Conservation (phyloP, 23 tunicate genomes). For the Halocynthia roretzi region DNA sequence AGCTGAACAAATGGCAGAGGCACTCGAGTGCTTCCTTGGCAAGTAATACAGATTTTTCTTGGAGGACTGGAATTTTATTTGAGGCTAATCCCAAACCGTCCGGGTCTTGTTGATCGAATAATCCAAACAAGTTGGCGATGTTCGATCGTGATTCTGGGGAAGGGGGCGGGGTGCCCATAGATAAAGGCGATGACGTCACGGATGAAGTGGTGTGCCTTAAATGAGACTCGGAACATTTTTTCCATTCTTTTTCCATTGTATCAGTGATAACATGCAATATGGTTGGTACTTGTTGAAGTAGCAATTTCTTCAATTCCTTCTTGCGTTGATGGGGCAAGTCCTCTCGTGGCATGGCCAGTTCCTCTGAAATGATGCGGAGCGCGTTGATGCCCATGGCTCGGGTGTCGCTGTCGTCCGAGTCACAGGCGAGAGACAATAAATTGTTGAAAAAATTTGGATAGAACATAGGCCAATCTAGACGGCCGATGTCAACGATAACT, state of each 20-base stretch:
- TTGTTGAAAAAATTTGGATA: slow-evolving; percentile 71
- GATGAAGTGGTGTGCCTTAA: slow-evolving; percentile 13
- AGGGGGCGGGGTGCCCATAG: slow-evolving; percentile 69
- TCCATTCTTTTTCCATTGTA: slow-evolving; percentile 56
- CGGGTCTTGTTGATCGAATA: slow-evolving; percentile 10
- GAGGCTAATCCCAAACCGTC: slow-evolving; percentile 1
- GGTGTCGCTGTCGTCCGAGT: slow-evolving; percentile 48
- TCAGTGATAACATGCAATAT: slow-evolving; percentile 55
- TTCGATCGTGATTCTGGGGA: slow-evolving; percentile 43
- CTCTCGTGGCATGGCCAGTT: slow-evolving; percentile 66
- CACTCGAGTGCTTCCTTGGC: slow-evolving; percentile 56
- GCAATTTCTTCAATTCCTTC: slow-evolving; percentile 46
- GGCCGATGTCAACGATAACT: slow-evolving; percentile 83
- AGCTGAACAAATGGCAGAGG: slow-evolving; percentile 80
- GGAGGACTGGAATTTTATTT: slow-evolving; percentile 7
- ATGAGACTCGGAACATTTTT: slow-evolving; percentile 25
- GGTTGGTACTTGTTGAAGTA: slow-evolving; percentile 55
- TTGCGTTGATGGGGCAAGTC: slow-evolving; percentile 61
- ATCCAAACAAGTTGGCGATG: slow-evolving; percentile 5
- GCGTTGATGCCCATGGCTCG: slow-evolving; percentile 76
- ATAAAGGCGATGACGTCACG: neutral
- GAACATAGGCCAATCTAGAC: slow-evolving; percentile 94
- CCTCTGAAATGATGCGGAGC: slow-evolving; percentile 80
- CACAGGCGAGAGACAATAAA: slow-evolving; percentile 41
- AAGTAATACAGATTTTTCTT: slow-evolving; percentile 30